Percentiles rank a stretch among this genome's conserved stretches.
These are phyloP conservation scores for Oligia fasciuncula DNA, from an alignment of 2,888 invertebrate species.

Conservation along the genomic window DNA sequence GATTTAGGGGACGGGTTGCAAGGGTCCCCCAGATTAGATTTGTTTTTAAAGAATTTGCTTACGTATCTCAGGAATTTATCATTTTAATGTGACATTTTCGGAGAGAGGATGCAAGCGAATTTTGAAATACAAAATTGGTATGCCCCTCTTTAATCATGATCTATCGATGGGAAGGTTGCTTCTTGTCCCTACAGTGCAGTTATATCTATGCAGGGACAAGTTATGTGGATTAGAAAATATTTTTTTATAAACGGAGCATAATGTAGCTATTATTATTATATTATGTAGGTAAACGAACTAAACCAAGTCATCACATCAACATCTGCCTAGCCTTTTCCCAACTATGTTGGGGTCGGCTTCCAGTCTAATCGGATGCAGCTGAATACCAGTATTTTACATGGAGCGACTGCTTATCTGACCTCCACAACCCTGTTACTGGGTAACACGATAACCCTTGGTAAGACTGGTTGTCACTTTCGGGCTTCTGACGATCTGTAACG, in stretches of 20 bases:
- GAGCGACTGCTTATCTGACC: too few relatives aligned
- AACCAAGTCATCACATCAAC: not conserved
- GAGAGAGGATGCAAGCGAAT: slow-evolving; percentile 20
- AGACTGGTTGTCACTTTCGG: too few relatives aligned
- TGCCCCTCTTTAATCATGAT: slow-evolving; percentile 24
- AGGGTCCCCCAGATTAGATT: slow-evolving; percentile 54
- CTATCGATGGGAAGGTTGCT: not conserved
- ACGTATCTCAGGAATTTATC: slow-evolving; percentile 49
- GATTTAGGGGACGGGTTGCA: slow-evolving; percentile 45
- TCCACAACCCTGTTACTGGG: too few relatives aligned
- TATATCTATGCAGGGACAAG: not conserved
- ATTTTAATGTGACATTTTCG: slow-evolving; percentile 61
- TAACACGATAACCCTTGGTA: too few relatives aligned
- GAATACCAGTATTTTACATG: too few relatives aligned
- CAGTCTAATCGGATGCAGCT: too few relatives aligned
- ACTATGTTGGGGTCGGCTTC: too few relatives aligned
- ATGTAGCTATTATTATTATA: not conserved
- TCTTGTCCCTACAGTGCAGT: not conserved
- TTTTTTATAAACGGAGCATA: not conserved
- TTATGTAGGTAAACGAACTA: not conserved
- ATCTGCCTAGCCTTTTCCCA: not conserved
- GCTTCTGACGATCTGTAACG: too few relatives aligned
- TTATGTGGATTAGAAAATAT: not conserved
- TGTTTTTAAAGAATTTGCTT: slow-evolving; percentile 58
- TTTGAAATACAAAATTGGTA: slow-evolving; percentile 22